These are phyloP conservation scores for Drosophila mayri DNA, from an alignment of 1,140 invertebrate species.

Conservation along the genomic window DNA sequence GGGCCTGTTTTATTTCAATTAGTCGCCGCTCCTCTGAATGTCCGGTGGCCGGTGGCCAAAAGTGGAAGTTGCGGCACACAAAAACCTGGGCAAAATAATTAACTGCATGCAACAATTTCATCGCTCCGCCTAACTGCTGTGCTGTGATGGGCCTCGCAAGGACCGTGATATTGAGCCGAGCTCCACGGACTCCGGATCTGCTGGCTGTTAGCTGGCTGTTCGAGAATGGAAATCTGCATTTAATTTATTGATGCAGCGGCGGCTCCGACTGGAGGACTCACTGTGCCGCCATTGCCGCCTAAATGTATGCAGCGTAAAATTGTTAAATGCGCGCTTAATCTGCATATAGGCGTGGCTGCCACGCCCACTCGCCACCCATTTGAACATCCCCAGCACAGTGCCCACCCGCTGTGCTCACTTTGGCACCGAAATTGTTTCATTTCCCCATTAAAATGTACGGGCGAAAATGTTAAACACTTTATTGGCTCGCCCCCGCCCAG, in stretches of 20 bases:
- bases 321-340: conserved; percentile 81
- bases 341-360: conserved; percentile 65
- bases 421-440: conserved; percentile 72
- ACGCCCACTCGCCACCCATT: conserved; percentile 21
- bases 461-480: conserved; percentile 77
- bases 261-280: conserved; percentile 57
- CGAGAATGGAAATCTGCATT: conserved; percentile 80
- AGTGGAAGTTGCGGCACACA: conserved; percentile 51
- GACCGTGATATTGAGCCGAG: conserved; percentile 54
- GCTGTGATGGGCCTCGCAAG: conserved; percentile 23
- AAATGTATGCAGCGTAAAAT: conserved; percentile 82
- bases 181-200: conserved; percentile 7
- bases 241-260: conserved; percentile 77
- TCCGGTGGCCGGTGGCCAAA: conserved; percentile 7
- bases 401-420: conserved; percentile 15
- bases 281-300: conserved; percentile 32
- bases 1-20: conserved; percentile 77
- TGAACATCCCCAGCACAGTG: not conserved
- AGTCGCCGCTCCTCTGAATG: conserved; percentile 37
- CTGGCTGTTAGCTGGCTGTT: conserved; percentile 25
- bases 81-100: conserved; percentile 80
- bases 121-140: conserved; percentile 72
- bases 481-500: conserved; percentile 63
- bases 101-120: conserved; percentile 82
- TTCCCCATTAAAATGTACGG: conserved; percentile 79